Evolutionary conservation across 1,140 invertebrate species (phyloP).

Genomic region (Cardiocondyla obscurior): DNA sequence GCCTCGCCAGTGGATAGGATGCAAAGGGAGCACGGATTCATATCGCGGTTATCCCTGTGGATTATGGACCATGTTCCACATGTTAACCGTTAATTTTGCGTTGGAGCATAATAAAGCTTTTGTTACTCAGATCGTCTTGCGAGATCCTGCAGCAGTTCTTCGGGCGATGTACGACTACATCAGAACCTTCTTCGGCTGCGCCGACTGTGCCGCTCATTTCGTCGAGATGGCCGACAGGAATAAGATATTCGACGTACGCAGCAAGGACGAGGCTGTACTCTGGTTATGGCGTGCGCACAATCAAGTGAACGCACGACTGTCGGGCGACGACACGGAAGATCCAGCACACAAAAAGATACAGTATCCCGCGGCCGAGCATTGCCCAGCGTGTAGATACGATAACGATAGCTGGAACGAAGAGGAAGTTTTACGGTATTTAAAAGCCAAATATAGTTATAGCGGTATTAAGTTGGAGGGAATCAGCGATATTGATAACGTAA

Average conservation of each 20-base stretch:
- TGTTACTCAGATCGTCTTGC: slow-evolving; percentile 71
- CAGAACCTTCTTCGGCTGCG: slow-evolving; percentile 97
- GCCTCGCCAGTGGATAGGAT: slow-evolving; percentile 90
- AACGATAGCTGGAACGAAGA: slow-evolving; percentile 88
- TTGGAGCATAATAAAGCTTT: slow-evolving; percentile 74
- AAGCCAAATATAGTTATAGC: slow-evolving; percentile 88
- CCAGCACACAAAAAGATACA: slow-evolving; percentile 94
- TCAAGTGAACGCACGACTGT: slow-evolving; percentile 94
- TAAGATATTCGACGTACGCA: slow-evolving; percentile 88
- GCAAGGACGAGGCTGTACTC: slow-evolving; percentile 90
- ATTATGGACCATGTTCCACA: slow-evolving; percentile 98
- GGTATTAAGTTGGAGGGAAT: slow-evolving; percentile 84
- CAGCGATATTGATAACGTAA: not conserved
- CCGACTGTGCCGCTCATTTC: slow-evolving; percentile 95
- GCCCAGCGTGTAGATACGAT: slow-evolving; percentile 87
- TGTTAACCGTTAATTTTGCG: slow-evolving; percentile 92
- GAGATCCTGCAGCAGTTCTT: slow-evolving; percentile 88
- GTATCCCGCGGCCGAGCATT: slow-evolving; percentile 91
- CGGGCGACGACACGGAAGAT: slow-evolving; percentile 95
- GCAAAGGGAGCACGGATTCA: slow-evolving; percentile 89
- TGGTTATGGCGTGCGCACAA: slow-evolving; percentile 99
- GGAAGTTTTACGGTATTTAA: slow-evolving; percentile 90
- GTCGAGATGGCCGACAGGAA: slow-evolving; percentile 89
- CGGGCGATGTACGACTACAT: slow-evolving; percentile 94
- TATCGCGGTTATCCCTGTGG: slow-evolving; percentile 97